Evolutionary conservation across 2,888 invertebrate genomes (phyloP), one percentile per base, ranked within the genome.

Genomic region (Chymomyza amoena): DNA sequence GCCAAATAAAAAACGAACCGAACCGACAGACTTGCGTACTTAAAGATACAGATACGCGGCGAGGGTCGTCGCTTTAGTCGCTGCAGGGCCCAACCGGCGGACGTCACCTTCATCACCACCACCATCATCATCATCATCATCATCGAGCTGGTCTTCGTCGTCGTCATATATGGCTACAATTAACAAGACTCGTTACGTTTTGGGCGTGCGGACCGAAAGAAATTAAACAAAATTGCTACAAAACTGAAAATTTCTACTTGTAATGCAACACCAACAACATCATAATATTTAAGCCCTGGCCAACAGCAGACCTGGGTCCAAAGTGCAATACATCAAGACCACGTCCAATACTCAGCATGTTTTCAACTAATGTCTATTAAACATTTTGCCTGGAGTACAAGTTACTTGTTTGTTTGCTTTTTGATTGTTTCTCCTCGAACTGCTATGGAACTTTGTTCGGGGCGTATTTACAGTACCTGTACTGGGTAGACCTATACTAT

Each of bases 171-270:
- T 73, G 80, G 75, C 70, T 78, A 77, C 85, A 84, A 87, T 87
- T 84, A 83, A 79, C 83, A 77, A 74, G 77, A 79, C 85, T 85
- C 81, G 84, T 84, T 84, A 84, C 71, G 81, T 81, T 70, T 68
- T 68, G 73, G 82, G 73, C 84, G 77, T 83, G 86, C 80, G 75
- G 78, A 80, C 73, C 62, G 69, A 77, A 79, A 68, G 76, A 77
- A 84, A 87, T 85, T 75, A 78, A 80, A 73, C 67, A 71, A 87
- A 84, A 79, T 83, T 80, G 80, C 87, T 77, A 77, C 78, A 72
- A 78, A 76, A 75, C 76, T 76, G 76, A 61, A 82, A 78, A 72
- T 79, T 80, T 83, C 68, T 67, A 68, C 85, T 76, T 79, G 78
- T 75, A 84, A 83, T 85, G 79, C 85, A 77, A 85, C 79, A 79